phyloP scores from a whole-genome alignment of 1,140 invertebrate genomes.

The Periplaneta americana region DNA sequence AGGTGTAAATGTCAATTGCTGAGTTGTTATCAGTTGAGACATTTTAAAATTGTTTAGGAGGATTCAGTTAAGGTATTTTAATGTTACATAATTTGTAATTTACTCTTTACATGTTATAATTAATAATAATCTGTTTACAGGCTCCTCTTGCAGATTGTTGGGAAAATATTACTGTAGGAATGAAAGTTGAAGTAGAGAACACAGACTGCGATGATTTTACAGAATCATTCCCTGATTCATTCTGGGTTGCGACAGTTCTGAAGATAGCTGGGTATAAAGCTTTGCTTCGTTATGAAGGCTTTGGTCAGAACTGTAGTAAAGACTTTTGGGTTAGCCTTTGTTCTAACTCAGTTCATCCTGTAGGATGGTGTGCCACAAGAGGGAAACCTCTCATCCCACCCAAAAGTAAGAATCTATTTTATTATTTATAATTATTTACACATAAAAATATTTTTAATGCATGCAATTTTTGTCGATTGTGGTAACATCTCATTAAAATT shows the following conservation, averaged over 20 bases:
- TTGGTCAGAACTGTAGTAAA: conserved; percentile 76
- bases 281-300: conserved; percentile 90
- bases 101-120: too few relatives aligned
- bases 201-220: conserved; percentile 77
- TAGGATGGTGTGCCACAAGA: conserved; percentile 94
- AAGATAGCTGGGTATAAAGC: conserved; percentile 88
- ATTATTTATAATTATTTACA: too few relatives aligned
- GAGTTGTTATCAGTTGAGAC: too few relatives aligned
- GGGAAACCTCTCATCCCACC: conserved; percentile 93
- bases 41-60: too few relatives aligned
- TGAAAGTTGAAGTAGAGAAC: conserved; percentile 95
- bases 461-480: too few relatives aligned
- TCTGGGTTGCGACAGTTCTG: conserved; percentile 92
- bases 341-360: conserved; percentile 87
- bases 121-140: conserved; percentile 39
- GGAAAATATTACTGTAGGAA: conserved; percentile 88
- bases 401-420: conserved; percentile 50
- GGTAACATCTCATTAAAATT: too few relatives aligned
- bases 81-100: too few relatives aligned
- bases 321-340: conserved; percentile 97
- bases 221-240: conserved; percentile 73
- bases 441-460: too few relatives aligned
- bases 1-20: too few relatives aligned
- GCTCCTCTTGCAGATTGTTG: conserved; percentile 87
- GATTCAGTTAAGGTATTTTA: too few relatives aligned